Conservation (phyloP, 2,888 invertebrate genomes). For the Lochmaea capreae region DNA sequence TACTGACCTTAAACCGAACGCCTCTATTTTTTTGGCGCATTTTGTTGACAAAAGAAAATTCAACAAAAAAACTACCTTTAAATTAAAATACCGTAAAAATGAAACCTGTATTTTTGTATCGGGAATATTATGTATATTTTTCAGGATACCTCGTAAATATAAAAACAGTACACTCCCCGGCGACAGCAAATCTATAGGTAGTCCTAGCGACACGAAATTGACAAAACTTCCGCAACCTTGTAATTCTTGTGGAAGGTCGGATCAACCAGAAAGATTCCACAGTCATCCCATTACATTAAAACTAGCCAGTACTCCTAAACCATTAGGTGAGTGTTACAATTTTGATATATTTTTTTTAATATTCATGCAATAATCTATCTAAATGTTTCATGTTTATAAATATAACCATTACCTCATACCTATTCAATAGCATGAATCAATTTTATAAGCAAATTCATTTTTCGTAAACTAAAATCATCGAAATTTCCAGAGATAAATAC, state of each 20-base stretch:
- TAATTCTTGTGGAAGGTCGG: conserved; percentile 74
- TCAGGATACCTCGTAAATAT: conserved; percentile 31
- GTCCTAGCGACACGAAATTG: conserved; percentile 41
- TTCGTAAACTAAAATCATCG: too few species aligned
- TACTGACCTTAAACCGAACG: too few species aligned
- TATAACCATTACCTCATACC: neutral
- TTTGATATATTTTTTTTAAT: neutral
- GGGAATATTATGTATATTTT: neutral
- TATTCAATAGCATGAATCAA: neutral
- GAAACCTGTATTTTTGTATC: too few species aligned
- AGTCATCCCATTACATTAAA: conserved; percentile 66
- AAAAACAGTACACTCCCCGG: conserved; percentile 12
- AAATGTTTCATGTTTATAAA: neutral
- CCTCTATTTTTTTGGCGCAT: too few species aligned
- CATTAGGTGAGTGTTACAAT: conserved; percentile 45
- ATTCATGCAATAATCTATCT: neutral
- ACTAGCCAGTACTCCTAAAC: conserved; percentile 43
- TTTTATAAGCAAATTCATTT: neutral
- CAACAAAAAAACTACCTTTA: too few species aligned
- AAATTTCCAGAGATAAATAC: too few species aligned
- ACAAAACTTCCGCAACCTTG: conserved; percentile 69
- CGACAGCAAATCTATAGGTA: conserved; percentile 12
- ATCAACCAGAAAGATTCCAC: conserved; percentile 76
- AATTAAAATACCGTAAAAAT: too few species aligned
- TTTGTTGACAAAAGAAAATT: too few species aligned